A percentile compares a stretch with the other conserved stretches of the same genome.
Conservation (phyloP, 2,888 invertebrate genomes). For the Agrotis puta region DNA sequence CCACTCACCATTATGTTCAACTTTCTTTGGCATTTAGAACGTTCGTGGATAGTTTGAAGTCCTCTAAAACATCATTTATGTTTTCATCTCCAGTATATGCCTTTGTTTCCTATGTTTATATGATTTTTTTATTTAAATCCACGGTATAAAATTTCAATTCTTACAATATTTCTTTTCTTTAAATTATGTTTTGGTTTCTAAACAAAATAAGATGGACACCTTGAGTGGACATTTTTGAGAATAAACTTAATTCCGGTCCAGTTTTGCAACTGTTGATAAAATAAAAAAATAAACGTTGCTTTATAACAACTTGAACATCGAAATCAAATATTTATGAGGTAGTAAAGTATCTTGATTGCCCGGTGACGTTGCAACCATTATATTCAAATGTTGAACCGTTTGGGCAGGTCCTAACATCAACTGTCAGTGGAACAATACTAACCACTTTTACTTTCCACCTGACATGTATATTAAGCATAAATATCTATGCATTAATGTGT, state of each 20-base stretch:
- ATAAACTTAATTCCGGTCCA: neutral
- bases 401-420: slow-evolving; percentile 52
- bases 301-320: neutral
- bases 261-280: neutral
- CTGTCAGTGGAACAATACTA: slow-evolving; percentile 54
- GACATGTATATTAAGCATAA: slow-evolving; percentile 52
- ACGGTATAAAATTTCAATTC: neutral
- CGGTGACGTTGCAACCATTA: slow-evolving; percentile 34
- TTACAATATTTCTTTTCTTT: neutral
- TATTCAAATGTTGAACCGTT: slow-evolving; percentile 53
- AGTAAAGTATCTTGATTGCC: slow-evolving; percentile 17
- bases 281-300: no score
- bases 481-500: slow-evolving; percentile 36
- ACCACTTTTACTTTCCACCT: slow-evolving; percentile 64
- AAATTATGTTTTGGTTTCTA: neutral
- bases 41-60: slow-evolving; percentile 14
- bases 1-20: slow-evolving; percentile 47
- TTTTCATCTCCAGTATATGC: slow-evolving; percentile 21
- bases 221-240: neutral
- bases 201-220: neutral
- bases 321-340: slow-evolving; percentile 32
- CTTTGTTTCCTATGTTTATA: neutral
- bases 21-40: slow-evolving; percentile 62
- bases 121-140: neutral
- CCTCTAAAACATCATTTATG: slow-evolving; percentile 4